Conservation (phyloP, 2,888 invertebrate species). For the Scelioninae gen. 2 region DNA sequence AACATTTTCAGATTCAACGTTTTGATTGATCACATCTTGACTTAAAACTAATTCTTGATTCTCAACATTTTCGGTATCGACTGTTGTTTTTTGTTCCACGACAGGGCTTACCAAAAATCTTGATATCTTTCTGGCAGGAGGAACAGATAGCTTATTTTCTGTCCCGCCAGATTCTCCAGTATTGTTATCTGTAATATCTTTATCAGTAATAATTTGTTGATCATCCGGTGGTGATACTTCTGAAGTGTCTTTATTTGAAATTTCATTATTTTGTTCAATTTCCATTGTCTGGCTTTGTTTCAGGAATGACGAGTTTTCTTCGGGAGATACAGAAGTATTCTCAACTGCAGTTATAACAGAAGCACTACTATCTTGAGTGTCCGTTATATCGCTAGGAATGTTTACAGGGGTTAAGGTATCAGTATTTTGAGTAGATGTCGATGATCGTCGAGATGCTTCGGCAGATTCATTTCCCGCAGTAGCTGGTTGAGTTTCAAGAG, state of each 20-base stretch:
- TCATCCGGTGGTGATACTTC: constrained; percentile 22
- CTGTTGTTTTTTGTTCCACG: constrained; percentile 76
- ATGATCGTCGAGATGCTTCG: constrained; percentile 72
- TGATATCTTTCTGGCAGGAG: constrained; percentile 82
- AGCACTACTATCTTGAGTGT: constrained; percentile 66
- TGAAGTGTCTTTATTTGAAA: constrained; percentile 22
- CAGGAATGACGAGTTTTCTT: constrained; percentile 47
- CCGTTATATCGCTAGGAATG: constrained; percentile 67
- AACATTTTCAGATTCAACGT: constrained; percentile 2
- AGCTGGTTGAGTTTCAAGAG: constrained; percentile 64
- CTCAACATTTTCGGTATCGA: constrained; percentile 18
- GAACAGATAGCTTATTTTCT: constrained; percentile 69
- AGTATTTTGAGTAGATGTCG: constrained; percentile 73
- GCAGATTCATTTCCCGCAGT: constrained; percentile 61
- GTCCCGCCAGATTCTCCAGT: constrained; percentile 35
- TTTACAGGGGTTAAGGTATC: constrained; percentile 72
- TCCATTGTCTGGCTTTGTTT: constrained; percentile 14
- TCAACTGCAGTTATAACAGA: constrained; percentile 63
- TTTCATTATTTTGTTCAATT: constrained; percentile 5
- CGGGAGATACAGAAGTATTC: constrained; percentile 45
- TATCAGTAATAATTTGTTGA: constrained; percentile 15
- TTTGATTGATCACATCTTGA: constrained; percentile 1
- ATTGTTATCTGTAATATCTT: constrained; percentile 38
- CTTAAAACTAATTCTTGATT: constrained; percentile 4
- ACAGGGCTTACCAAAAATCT: constrained; percentile 90